Evolutionary conservation across 2,888 invertebrate genomes (phyloP).

Genomic region (Campoplex nolae): DNA sequence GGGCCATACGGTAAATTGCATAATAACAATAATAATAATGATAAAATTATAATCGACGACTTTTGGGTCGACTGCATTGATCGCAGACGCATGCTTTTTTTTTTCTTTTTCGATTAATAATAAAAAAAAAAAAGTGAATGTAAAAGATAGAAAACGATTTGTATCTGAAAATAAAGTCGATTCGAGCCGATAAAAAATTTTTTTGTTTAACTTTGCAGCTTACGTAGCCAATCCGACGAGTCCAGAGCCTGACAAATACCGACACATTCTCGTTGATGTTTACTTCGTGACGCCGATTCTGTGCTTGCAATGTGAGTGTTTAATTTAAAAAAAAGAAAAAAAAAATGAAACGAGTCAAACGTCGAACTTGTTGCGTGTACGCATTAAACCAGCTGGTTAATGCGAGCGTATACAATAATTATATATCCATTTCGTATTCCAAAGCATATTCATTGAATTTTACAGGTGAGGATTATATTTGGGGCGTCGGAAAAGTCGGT

Average conservation of each 20-base stretch:
- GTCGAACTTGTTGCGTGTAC: not conserved
- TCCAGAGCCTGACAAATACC: slow-evolving; percentile 75
- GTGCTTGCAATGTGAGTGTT: slow-evolving; percentile 86
- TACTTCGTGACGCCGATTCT: slow-evolving; percentile 86
- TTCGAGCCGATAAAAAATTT: too few species aligned
- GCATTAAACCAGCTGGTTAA: not conserved
- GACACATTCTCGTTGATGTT: slow-evolving; percentile 85
- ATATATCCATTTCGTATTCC: not conserved
- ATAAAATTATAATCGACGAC: too few species aligned
- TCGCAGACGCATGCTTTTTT: too few species aligned
- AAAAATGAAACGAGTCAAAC: not conserved
- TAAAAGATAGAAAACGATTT: too few species aligned
- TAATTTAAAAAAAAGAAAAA: too few species aligned
- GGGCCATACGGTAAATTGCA: slow-evolving; percentile 79
- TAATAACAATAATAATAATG: not conserved
- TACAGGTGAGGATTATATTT: slow-evolving; percentile 88
- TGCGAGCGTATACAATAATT: not conserved
- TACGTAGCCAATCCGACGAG: slow-evolving; percentile 79
- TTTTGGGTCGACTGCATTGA: too few species aligned
- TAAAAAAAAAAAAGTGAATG: too few species aligned
- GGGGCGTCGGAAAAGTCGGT: slow-evolving; percentile 87
- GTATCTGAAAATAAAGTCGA: too few species aligned
- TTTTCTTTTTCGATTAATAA: too few species aligned
- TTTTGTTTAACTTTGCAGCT: slow-evolving; percentile 69
- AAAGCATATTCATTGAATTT: slow-evolving; percentile 68